Base-by-base conservation (phyloP, 2,113 vertebrate genomes). In the Tragelaphus imberbis region DNA sequence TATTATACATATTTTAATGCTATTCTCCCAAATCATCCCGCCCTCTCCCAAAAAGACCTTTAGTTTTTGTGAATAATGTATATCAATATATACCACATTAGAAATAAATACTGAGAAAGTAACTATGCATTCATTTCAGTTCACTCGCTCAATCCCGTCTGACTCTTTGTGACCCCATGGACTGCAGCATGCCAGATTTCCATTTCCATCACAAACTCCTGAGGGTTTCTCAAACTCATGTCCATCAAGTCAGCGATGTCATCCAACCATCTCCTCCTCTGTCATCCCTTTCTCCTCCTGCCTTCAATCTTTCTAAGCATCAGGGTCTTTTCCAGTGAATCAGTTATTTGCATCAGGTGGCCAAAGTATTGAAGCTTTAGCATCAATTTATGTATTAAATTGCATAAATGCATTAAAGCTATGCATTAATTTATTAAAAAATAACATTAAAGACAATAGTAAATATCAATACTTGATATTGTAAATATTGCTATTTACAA, bases 101-200 rank as follows among this genome's bases (percentile, higher is more conserved):
- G 40, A 91, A 96, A 94, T 49, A 87, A 92, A 63, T 77, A 17
- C 21, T 95, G 28, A 59, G 49, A 80, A 82, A 89, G 7, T n/a
- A 51, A 84, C 15, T 84, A 61, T 68, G 68, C 68, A n/a, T n/a
- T n/a, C 33, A 71, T 19, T 36, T 36, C 65, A 36, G 10, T 40
- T 71, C 68, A 71, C 6, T 71, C 0, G 2, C 19, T 71, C n/a
- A 71, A 3, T 71, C n/a, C 2, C 5, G 11, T 40, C n/a, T 0
- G 1, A 71, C 68, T 71, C n/a, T 36, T 36, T 71, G 68, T 71
- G 68, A 71, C 10, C n/a, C n/a, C n/a, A 6, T 23, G 68, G 68
- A 40, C 68, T 71, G 19, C 4, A 68, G n/a, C n/a, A 23, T 0
- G 0, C n/a, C n/a, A 40, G 68, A 10, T 23, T 71, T 71, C 19